Percentiles rank a stretch among this genome's conserved stretches.
Evolutionary conservation across 2,888 invertebrate species (phyloP).

Genomic region (Scaptomyza parva): DNA sequence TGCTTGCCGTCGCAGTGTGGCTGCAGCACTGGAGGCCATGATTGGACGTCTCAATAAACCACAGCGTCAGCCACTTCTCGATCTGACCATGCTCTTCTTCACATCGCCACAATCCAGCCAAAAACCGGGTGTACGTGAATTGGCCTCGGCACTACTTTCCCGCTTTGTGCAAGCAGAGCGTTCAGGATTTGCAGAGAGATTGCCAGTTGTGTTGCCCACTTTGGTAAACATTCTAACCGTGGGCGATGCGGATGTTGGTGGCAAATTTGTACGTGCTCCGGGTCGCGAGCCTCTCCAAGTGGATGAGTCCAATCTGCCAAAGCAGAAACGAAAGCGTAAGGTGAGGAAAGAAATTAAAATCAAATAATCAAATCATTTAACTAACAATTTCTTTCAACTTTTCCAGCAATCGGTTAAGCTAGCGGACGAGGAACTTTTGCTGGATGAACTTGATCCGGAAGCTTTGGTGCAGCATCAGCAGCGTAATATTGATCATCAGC

Average conservation of each 20-base stretch:
- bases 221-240: slow-evolving; percentile 86
- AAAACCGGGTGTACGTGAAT: slow-evolving; percentile 89
- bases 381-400: too few relatives aligned
- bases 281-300: slow-evolving; percentile 60
- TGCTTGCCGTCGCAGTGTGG: slow-evolving; percentile 90
- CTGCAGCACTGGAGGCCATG: slow-evolving; percentile 90
- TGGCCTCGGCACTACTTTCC: slow-evolving; percentile 92
- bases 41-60: slow-evolving; percentile 87
- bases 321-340: slow-evolving; percentile 45
- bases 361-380: too few relatives aligned
- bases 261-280: slow-evolving; percentile 87
- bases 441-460: slow-evolving; percentile 56
- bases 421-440: slow-evolving; percentile 31
- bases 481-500: slow-evolving; percentile 89
- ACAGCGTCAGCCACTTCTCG: slow-evolving; percentile 89
- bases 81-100: slow-evolving; percentile 88
- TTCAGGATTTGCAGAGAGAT: slow-evolving; percentile 88
- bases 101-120: slow-evolving; percentile 86
- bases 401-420: slow-evolving; percentile 4
- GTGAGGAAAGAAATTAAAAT: slow-evolving; percentile 12
- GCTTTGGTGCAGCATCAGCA: slow-evolving; percentile 86
- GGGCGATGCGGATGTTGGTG: slow-evolving; percentile 85
- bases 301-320: not conserved
- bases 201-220: slow-evolving; percentile 87
- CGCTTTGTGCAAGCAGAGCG: slow-evolving; percentile 92